Percentiles rank a stretch among this genome's conserved stretches.
phyloP scores from a whole-genome alignment of 2,797 vertebrate genomes.

The Sylvia borin region DNA sequence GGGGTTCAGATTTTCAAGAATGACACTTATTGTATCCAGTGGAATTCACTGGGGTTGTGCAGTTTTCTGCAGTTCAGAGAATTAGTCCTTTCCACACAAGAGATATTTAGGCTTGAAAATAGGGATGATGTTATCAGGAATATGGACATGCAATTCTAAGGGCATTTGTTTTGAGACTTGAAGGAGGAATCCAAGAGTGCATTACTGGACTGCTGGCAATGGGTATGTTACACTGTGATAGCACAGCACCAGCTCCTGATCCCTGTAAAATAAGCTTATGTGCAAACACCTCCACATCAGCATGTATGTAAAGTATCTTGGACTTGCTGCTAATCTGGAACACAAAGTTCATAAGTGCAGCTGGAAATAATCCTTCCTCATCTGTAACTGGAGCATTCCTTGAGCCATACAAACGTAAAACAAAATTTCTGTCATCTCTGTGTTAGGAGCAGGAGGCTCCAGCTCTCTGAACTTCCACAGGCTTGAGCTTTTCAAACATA shows the following conservation, averaged over 20 bases:
- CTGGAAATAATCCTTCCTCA: not conserved
- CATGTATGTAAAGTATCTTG: not conserved
- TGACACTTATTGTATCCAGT: not conserved
- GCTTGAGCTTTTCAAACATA: constrained; percentile 30
- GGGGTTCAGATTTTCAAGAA: not conserved
- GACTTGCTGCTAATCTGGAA: not conserved
- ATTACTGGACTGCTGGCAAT: not conserved
- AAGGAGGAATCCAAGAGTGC: not conserved
- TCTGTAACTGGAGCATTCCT: not conserved
- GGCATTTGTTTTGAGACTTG: not conserved
- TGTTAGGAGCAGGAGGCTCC: constrained; percentile 26
- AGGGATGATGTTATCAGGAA: not conserved
- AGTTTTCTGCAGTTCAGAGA: not conserved
- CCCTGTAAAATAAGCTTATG: not conserved
- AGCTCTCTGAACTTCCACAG: not conserved
- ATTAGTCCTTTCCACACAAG: not conserved
- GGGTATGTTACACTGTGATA: fast-evolving
- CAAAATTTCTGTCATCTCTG: not conserved
- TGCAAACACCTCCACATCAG: not conserved
- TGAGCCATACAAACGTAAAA: not conserved
- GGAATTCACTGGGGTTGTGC: not conserved
- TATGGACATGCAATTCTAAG: not conserved
- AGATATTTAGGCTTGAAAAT: not conserved
- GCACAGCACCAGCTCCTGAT: not conserved
- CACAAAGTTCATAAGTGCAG: not conserved